A percentile compares a stretch with the other conserved stretches of the same genome.
Evolutionary conservation across 2,113 vertebrate species (phyloP).

Genomic region (Pipra filicauda): DNA sequence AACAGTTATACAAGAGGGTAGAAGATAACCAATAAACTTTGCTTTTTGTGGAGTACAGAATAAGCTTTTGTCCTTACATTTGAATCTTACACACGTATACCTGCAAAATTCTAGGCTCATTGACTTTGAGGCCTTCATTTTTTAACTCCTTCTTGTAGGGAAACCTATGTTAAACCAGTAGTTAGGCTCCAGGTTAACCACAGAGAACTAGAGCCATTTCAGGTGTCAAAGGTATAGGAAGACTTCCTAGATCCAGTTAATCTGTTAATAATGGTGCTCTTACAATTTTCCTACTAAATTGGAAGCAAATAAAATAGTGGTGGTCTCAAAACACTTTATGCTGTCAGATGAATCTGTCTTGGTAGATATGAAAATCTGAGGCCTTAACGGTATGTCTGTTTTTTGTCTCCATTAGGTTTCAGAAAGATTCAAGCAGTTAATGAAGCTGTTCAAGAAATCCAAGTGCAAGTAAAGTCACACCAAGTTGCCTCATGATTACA

Average conservation of each 20-base stretch:
- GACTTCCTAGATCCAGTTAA: background rate
- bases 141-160: background rate
- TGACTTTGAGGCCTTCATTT: background rate
- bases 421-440: constrained; percentile 90
- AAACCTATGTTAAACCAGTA: background rate
- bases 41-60: background rate
- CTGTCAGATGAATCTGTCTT: background rate
- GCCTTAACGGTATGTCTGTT: background rate
- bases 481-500: background rate
- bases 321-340: background rate
- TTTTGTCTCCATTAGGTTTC: constrained; percentile 78
- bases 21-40: background rate
- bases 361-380: background rate
- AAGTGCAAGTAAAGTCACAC: constrained; percentile 77
- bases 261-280: background rate
- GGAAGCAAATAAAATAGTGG: background rate
- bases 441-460: constrained; percentile 96
- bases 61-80: background rate
- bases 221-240: background rate
- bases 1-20: background rate
- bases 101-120: background rate
- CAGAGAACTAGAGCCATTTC: background rate
- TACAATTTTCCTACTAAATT: background rate
- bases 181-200: background rate
- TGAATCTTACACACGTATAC: background rate